Evolutionary conservation across 1,140 invertebrate species (phyloP).

Genomic region (Drosophila simulans): DNA sequence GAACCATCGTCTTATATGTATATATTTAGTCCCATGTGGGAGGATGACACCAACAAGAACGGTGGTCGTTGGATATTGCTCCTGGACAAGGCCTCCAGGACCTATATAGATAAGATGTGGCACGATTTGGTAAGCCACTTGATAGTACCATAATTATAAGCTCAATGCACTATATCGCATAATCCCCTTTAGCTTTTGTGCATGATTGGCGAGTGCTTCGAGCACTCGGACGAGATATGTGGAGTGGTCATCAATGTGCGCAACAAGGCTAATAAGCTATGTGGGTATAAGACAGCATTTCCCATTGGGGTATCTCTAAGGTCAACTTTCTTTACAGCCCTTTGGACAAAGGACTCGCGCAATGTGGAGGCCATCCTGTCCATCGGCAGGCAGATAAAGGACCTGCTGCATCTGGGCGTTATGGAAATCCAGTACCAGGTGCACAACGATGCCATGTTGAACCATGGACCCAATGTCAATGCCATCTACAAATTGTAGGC

Average conservation of each 20-base stretch:
- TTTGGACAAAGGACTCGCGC: slow-evolving; percentile 95
- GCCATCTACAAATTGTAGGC: slow-evolving; percentile 87
- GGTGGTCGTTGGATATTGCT: slow-evolving; percentile 98
- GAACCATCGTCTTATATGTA: not conserved
- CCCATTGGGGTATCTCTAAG: not conserved
- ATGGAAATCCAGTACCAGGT: slow-evolving; percentile 89
- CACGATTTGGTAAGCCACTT: slow-evolving; percentile 92
- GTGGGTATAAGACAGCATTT: slow-evolving; percentile 44
- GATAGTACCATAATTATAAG: not conserved
- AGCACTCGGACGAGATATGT: slow-evolving; percentile 95
- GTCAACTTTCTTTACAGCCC: slow-evolving; percentile 82
- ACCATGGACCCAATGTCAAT: slow-evolving; percentile 92
- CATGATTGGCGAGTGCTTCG: slow-evolving; percentile 98
- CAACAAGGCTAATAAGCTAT: slow-evolving; percentile 95
- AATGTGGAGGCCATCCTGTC: slow-evolving; percentile 90
- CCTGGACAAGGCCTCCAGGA: slow-evolving; percentile 93
- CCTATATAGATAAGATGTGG: slow-evolving; percentile 96
- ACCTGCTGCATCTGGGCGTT: slow-evolving; percentile 87
- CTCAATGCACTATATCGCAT: not conserved
- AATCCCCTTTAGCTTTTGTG: slow-evolving; percentile 88
- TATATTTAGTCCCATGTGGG: slow-evolving; percentile 95
- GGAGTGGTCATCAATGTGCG: slow-evolving; percentile 98
- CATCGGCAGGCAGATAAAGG: slow-evolving; percentile 94
- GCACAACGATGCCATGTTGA: slow-evolving; percentile 93
- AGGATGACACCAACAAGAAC: slow-evolving; percentile 93